A percentile compares a stretch with the other conserved stretches of the same genome.
Conservation (phyloP, 2,888 invertebrate genomes). For the Conchocele bisecta region DNA sequence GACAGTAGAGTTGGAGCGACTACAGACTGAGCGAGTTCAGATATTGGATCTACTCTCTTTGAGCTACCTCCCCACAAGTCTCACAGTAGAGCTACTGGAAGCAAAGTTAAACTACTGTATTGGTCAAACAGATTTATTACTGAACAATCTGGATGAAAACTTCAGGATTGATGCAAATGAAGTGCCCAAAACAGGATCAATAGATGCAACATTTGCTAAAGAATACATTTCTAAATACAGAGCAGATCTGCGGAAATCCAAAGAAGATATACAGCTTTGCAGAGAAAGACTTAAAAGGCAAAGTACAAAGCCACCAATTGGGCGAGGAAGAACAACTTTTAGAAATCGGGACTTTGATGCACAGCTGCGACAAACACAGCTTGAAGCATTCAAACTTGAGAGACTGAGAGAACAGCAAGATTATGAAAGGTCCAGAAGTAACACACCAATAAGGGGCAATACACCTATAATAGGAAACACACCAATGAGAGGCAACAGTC, state of each 20-base stretch:
- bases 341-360: conserved; percentile 66
- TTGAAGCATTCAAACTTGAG: conserved; percentile 80
- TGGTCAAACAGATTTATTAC: conserved; percentile 82
- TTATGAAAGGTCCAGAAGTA: conserved; percentile 61
- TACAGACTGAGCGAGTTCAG: conserved; percentile 77
- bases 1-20: conserved; percentile 75
- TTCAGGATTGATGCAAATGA: conserved; percentile 55
- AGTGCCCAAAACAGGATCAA: background rate
- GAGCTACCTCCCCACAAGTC: conserved; percentile 79
- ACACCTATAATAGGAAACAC: conserved; percentile 47
- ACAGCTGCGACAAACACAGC: conserved; percentile 70
- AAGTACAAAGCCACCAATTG: conserved; percentile 41
- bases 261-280: conserved; percentile 73
- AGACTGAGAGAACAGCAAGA: conserved; percentile 72
- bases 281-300: conserved; percentile 67
- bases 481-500: conserved; percentile 43
- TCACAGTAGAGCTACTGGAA: conserved; percentile 82
- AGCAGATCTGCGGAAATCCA: conserved; percentile 74
- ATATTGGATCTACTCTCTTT: conserved; percentile 79
- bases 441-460: conserved; percentile 45
- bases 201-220: conserved; percentile 59
- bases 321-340: conserved; percentile 65
- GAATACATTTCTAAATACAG: conserved; percentile 74
- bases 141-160: conserved; percentile 77
- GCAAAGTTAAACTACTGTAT: conserved; percentile 82